A percentile compares a stretch with the other conserved stretches of the same genome.
These are phyloP conservation scores for Rhingia campestris DNA, from an alignment of 2,888 invertebrate genomes.

Conservation along the genomic window DNA sequence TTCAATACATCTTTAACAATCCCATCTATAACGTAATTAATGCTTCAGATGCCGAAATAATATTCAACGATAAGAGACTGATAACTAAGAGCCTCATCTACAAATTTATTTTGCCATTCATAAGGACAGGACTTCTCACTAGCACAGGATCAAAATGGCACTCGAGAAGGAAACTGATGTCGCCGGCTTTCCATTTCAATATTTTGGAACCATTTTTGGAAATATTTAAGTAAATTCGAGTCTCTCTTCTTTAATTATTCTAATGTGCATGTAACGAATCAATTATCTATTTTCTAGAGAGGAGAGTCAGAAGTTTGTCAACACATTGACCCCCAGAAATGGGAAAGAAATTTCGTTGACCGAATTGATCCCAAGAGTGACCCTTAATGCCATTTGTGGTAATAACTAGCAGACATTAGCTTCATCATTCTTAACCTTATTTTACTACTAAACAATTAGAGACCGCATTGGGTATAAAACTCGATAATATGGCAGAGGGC, in stretches of 20 bases:
- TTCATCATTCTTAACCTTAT: neutral
- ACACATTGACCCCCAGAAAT: constrained; percentile 56
- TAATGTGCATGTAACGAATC: no score
- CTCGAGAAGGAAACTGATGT: constrained; percentile 78
- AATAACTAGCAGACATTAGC: constrained; percentile 37
- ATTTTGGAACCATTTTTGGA: constrained; percentile 78
- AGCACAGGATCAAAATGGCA: constrained; percentile 80
- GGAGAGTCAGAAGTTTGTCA: constrained; percentile 77
- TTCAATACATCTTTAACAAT: neutral
- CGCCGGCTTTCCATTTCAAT: constrained; percentile 80
- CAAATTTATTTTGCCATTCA: constrained; percentile 77
- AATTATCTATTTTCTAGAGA: no score
- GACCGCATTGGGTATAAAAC: constrained; percentile 77
- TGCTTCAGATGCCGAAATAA: constrained; percentile 76
- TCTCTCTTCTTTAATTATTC: neutral
- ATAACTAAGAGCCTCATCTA: constrained; percentile 77
- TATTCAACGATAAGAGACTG: constrained; percentile 77
- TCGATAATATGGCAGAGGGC: constrained; percentile 76
- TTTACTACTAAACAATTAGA: constrained; percentile 73
- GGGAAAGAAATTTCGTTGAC: constrained; percentile 72
- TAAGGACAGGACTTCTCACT: constrained; percentile 77
- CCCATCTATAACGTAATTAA: constrained; percentile 25
- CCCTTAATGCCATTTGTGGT: constrained; percentile 78
- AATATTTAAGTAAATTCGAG: constrained; percentile 78
- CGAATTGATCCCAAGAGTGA: constrained; percentile 77